Percentiles rank a stretch among this genome's conserved stretches.
These are phyloP conservation scores for Xanthia icteritia DNA, from an alignment of 2,888 invertebrate genomes.

Conservation along the genomic window DNA sequence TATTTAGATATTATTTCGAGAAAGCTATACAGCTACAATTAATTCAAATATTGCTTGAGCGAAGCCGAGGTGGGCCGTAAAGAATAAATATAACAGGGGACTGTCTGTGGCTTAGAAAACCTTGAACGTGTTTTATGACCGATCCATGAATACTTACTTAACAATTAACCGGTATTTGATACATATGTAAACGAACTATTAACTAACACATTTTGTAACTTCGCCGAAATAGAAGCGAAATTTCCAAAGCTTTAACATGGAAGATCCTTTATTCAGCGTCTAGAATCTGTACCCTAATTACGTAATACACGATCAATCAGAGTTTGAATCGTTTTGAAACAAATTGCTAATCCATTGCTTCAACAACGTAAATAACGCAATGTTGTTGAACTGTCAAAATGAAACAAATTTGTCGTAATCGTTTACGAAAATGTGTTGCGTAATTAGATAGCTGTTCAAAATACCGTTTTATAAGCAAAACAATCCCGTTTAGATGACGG, in stretches of 20 bases:
- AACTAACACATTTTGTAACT: background rate
- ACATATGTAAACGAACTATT: background rate
- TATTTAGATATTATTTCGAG: background rate
- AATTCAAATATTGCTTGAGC: background rate
- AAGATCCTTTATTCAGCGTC: background rate
- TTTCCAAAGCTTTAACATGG: background rate
- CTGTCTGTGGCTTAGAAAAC: background rate
- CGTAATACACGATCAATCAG: too few relatives aligned
- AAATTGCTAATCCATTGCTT: background rate
- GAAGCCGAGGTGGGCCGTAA: too few relatives aligned
- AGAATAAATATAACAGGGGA: background rate
- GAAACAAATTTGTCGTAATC: too few relatives aligned
- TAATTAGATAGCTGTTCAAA: background rate
- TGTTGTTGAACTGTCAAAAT: too few relatives aligned
- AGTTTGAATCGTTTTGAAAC: too few relatives aligned
- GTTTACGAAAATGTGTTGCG: too few relatives aligned
- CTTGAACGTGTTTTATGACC: background rate
- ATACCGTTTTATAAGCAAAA: conserved; percentile 16
- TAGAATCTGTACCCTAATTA: background rate
- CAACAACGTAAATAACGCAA: too few relatives aligned
- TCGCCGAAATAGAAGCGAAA: background rate
- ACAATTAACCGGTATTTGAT: background rate
- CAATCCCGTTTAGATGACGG: conserved; percentile 2
- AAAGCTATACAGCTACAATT: background rate
- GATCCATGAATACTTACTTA: background rate